These are phyloP conservation scores for Ips nitidus DNA, from an alignment of 1,140 invertebrate genomes.

Conservation along the genomic window DNA sequence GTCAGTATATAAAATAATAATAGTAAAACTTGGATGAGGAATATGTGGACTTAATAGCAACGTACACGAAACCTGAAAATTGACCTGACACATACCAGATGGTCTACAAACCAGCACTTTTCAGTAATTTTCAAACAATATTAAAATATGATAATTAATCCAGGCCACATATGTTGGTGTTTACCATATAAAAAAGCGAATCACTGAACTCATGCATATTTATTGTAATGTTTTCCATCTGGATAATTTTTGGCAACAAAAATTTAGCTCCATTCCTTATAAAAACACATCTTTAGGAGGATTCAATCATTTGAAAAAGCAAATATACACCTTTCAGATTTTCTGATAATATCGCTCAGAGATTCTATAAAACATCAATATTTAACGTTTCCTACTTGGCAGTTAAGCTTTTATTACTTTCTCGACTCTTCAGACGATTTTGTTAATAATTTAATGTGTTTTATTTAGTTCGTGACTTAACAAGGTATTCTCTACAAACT, in stretches of 20 bases:
- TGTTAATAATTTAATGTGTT: constrained; percentile 26
- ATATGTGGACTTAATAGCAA: too few species aligned
- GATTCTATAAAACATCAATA: constrained; percentile 31
- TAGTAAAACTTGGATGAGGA: too few species aligned
- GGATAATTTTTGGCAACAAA: too few species aligned
- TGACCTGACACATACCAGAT: too few species aligned
- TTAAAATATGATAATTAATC: not conserved
- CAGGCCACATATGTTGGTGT: not conserved
- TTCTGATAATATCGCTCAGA: constrained; percentile 33
- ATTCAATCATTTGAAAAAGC: too few species aligned
- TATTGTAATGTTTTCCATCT: not conserved
- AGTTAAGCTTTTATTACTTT: constrained; percentile 32
- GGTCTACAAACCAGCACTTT: too few species aligned
- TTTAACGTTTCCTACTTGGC: constrained; percentile 28
- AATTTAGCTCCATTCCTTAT: too few species aligned
- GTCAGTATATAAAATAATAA: too few species aligned
- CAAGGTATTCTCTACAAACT: too few species aligned
- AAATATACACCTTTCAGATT: not conserved
- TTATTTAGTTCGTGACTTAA: constrained; percentile 6
- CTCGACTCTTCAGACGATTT: constrained; percentile 10
- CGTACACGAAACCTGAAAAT: too few species aligned
- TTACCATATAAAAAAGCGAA: not conserved
- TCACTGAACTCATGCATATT: not conserved
- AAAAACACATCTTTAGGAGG: too few species aligned
- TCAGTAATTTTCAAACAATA: too few species aligned